phyloP scores from a whole-genome alignment of 2,888 invertebrate species.

The Sepioteuthis lessoniana region DNA sequence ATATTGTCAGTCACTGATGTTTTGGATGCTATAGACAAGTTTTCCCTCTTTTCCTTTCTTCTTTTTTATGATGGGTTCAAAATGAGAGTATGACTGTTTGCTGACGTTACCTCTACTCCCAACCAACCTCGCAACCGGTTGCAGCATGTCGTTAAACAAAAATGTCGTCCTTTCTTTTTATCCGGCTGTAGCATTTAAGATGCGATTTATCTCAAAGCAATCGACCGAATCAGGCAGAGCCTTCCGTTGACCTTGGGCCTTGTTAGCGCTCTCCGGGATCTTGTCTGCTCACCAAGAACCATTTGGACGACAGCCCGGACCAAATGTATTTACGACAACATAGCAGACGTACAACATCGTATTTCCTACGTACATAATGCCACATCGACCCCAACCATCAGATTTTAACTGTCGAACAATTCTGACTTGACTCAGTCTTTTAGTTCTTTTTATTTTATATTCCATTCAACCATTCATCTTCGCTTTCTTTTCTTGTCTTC shows the following conservation, averaged over 20 bases:
- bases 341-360: background rate
- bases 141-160: constrained; percentile 2
- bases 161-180: background rate
- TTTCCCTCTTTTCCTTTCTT: background rate
- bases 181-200: background rate
- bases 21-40: background rate
- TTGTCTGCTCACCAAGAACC: background rate
- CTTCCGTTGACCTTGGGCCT: background rate
- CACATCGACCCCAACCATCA: background rate
- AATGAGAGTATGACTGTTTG: background rate
- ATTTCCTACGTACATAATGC: background rate
- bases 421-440: background rate
- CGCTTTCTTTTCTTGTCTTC: too few relatives aligned
- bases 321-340: constrained; percentile 8
- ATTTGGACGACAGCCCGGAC: constrained; percentile 6
- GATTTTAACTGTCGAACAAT: background rate
- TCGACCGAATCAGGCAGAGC: background rate
- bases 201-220: background rate
- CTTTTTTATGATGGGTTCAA: background rate
- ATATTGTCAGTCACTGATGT: background rate
- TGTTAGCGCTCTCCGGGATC: background rate
- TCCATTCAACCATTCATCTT: background rate
- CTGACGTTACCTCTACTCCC: background rate
- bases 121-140: background rate
- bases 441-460: background rate